Base-by-base conservation (phyloP, 2,888 invertebrate genomes). In the Autographa gamma region DNA sequence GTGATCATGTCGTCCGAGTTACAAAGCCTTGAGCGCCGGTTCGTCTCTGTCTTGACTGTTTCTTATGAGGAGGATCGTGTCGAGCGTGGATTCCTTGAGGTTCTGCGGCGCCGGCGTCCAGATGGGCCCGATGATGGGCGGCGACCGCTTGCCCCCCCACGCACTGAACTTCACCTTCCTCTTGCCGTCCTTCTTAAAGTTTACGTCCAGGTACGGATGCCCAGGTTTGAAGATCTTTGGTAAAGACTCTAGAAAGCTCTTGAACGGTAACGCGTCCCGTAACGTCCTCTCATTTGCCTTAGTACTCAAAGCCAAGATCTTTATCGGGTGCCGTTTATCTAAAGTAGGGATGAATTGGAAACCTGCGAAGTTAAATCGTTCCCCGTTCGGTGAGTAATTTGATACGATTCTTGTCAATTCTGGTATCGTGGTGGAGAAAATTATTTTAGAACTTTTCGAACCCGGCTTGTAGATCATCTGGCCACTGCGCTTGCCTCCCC, bases 131-230 rank as follows among this genome's bases (percentile, higher is more conserved):
- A 95, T 95, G 48, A 95, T 93, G 0, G 95, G 95, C 0, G 94
- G 93, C 0, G 95, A 92, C 54, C 95, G 86, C 73, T 95, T 95
- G 0, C 95, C 95, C 0, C 95, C 95, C 95, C 95, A 95, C 19
- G 93, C 92, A 76, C 95, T 95, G 66, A 95, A 95, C 73, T 95
- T 95, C 7, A 95, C 93, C 86, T 95, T 95, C 83, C 95, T 88
- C 78, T 95, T 95, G 0, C 95, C 95, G 70, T 95, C 94, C 66
- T 93, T 95, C 80, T 94, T 95, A 70, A 95, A 84, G 64, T 91
- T 90, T 1, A 95, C 89, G 52, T 94, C 92, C 7, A 85, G 77
- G 73, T 95, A 95, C 0, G 95, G 92, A 75, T 94, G 95, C 0
- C 95, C 95, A 13, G 90, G 90, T 67, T 93, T 95, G 76, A 89